Conservation (phyloP, 2,113 vertebrate genomes). For the Actenoides lindsayi region DNA sequence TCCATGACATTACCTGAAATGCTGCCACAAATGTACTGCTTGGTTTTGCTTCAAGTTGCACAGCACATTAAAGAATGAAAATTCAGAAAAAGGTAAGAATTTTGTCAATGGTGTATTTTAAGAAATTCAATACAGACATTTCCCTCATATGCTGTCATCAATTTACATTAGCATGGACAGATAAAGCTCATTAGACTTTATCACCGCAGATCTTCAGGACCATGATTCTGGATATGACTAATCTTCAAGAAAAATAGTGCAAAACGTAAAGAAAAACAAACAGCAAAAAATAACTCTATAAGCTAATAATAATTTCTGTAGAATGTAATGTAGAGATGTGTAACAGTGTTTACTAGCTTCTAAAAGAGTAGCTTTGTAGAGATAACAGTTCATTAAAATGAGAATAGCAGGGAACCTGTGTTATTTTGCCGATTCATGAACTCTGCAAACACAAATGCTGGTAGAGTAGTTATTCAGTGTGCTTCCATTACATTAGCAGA, state of each 20-base stretch:
- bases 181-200: neutral
- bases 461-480: neutral
- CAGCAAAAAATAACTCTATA: neutral
- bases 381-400: slow-evolving; percentile 7
- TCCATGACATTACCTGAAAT: neutral
- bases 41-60: neutral
- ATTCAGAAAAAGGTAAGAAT: neutral
- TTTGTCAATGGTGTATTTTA: neutral
- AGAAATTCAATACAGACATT: neutral
- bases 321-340: neutral
- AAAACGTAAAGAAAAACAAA: neutral
- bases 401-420: slow-evolving; percentile 37
- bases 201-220: neutral
- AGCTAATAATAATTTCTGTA: slow-evolving; percentile 12
- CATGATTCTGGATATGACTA: neutral
- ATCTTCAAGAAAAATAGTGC: neutral
- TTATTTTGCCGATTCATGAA: slow-evolving; percentile 19
- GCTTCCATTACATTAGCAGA: slow-evolving; percentile 34
- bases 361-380: neutral
- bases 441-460: slow-evolving; percentile 47
- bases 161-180: neutral
- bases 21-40: neutral
- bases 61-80: neutral
- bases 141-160: neutral
- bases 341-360: slow-evolving; percentile 14